Conservation (phyloP, 1,140 invertebrate genomes). For the Varroa destructor region DNA sequence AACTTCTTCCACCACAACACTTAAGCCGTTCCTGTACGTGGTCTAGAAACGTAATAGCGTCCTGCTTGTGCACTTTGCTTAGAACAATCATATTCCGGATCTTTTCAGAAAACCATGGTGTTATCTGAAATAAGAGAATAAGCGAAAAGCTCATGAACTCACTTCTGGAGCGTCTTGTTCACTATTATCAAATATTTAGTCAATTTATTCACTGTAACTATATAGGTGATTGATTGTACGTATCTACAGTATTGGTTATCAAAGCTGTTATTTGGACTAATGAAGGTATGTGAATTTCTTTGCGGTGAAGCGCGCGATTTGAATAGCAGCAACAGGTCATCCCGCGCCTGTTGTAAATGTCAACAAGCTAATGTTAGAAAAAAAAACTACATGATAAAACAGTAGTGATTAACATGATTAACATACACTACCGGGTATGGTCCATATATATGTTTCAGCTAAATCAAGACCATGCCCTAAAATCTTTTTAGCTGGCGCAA, state of each 20-base stretch:
- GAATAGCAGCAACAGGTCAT: too few species aligned
- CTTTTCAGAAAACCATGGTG: background rate
- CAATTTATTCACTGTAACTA: background rate
- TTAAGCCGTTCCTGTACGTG: background rate
- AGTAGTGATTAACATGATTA: too few species aligned
- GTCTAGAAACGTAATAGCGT: background rate
- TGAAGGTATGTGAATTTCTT: too few species aligned
- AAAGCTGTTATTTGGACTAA: background rate
- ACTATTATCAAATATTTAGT: background rate
- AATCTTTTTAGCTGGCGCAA: too few species aligned
- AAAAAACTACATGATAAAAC: too few species aligned
- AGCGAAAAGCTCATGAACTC: background rate
- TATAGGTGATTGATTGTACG: background rate
- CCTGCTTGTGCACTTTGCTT: background rate
- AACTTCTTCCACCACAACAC: constrained; percentile 5
- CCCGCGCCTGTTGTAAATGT: too few species aligned
- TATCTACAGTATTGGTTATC: background rate
- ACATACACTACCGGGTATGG: too few species aligned
- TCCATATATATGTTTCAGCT: too few species aligned
- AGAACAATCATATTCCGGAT: background rate
- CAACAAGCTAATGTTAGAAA: too few species aligned
- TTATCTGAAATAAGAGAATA: background rate
- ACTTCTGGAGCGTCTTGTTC: too few species aligned
- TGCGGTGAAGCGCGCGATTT: too few species aligned
- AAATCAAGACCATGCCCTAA: too few species aligned